Base-by-base conservation (phyloP, 2,888 invertebrate genomes). In the Epinotia demarniana region DNA sequence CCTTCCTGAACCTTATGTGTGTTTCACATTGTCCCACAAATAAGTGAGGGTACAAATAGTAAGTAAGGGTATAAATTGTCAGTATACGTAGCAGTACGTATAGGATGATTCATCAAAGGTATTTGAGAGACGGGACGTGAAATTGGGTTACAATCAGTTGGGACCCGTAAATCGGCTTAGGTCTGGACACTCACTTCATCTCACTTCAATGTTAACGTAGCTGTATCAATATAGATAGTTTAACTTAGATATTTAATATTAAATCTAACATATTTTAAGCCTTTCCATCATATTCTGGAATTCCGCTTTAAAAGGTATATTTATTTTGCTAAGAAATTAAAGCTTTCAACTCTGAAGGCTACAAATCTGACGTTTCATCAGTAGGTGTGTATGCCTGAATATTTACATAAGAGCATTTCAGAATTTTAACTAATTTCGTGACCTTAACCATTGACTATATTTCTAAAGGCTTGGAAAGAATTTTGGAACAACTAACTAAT, bases 71-170 rank as follows among this genome's bases (percentile, higher is more conserved):
- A n/a, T 13, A 53, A 53, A n/a, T 53, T 16, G 3, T 13, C 53
- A 53, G 6, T n/a, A 61, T n/a, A 27, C 13, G 19, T 12, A 66
- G n/a, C 18, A 0, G 5, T 53, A 6, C 12, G 18, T 57, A 58
- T 0, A 43, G 16, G 13, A 12, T 46, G 27, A 27, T 69, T 60
- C 69, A 69, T 69, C 68, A 60, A 58, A 60, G 58, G 68, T 46
- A 27, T 46, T 68, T 60, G 69, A n/a, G 69, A 60, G 27, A 46
- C 33, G 74, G 64, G 58, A 39, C 57, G 63, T 43, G 58, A 70
- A 75, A 75, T 46, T 64, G 58, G 74, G 70, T 75, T 70, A 75
- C 70, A 70, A 60, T 70, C 70, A 64, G 64, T 33, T 9, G 33
- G 58, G 58, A 19, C 60, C 60, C 49, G 58, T 27, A 46, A 58